Conservation (phyloP, 2,797 vertebrate genomes). For the Sebastolobus altivelis region DNA sequence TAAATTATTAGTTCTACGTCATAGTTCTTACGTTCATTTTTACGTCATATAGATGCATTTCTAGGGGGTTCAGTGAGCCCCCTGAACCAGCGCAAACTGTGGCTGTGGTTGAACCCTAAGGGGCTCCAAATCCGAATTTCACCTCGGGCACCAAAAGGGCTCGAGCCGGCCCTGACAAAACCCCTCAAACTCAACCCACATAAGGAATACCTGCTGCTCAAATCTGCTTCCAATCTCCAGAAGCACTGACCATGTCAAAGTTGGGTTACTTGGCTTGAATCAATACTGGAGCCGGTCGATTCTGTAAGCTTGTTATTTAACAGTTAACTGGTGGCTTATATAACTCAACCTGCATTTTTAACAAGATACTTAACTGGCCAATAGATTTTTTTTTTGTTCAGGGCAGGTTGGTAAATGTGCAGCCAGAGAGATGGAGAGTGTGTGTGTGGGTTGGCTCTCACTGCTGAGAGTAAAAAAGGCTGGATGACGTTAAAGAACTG, state of each 20-base stretch:
- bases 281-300: slow-evolving; percentile 40
- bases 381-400: background rate
- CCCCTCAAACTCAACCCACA: background rate
- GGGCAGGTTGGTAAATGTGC: slow-evolving; percentile 32
- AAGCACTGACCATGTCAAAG: slow-evolving; percentile 24
- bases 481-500: background rate
- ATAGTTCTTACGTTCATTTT: too few relatives aligned
- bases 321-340: slow-evolving; percentile 10
- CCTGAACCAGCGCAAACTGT: too few relatives aligned
- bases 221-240: background rate
- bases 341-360: slow-evolving; percentile 24
- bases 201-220: background rate
- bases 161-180: background rate
- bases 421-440: slow-evolving; percentile 35
- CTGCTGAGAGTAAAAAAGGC: background rate
- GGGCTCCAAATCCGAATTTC: too few relatives aligned
- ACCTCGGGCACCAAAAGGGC: accelerated
- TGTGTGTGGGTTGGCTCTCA: slow-evolving; percentile 42
- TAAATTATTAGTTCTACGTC: too few relatives aligned
- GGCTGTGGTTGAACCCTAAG: too few relatives aligned
- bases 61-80: too few relatives aligned
- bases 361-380: slow-evolving; percentile 3
- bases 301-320: slow-evolving; percentile 27
- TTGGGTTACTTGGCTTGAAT: slow-evolving; percentile 30
- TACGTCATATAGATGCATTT: too few relatives aligned